Evolutionary conservation across 1,140 invertebrate species (phyloP), one percentile per base, ranked within the genome.

Genomic region (Archivesica marissinica): DNA sequence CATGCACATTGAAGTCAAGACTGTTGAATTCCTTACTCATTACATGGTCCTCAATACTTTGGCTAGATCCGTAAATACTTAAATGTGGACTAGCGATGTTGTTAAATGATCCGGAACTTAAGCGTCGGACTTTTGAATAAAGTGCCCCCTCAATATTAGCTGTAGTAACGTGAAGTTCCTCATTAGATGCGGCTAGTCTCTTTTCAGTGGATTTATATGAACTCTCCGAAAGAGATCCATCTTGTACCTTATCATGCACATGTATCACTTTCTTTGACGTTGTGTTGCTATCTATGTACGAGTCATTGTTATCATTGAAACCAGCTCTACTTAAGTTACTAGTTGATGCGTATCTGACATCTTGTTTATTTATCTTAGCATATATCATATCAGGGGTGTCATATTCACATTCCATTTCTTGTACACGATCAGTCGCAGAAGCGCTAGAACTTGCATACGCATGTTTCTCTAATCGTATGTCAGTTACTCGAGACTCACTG

Each of bases 331-430:
- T 66, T 47, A 79, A 35, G 35, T 68, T 66, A 35, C 54, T 66
- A 17, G 54, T 79, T 9, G 54, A 64, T 13, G 54, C 61, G 23
- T 66, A 79, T 28, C 35, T 33, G 47, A 30, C 52, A 50, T 59
- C 25, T 41, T 15, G 52, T 41, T 83, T 83, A 38, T 61, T 59
- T 28, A 83, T 83, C 38, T 83, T 83, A 13, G 80, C 80, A 50
- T 83, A 83, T 11, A 83, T 72, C 54, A 59, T 59, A 59, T 83
- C 80, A 15, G 70, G 44, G 15, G 28, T 41, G 13, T 56, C 78
- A 54, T 81, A 78, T 17, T 78, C 59, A 44, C 25, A 25, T 9
- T 64, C 59, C 25, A 25, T 28, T 41, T 77, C 72, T 64, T 64
- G 7, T 64, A 35, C 15, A 72, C 28, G 2, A 25, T 3, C 41